Base-by-base conservation (phyloP, 2,888 invertebrate genomes). In the Sesia apiformis region DNA sequence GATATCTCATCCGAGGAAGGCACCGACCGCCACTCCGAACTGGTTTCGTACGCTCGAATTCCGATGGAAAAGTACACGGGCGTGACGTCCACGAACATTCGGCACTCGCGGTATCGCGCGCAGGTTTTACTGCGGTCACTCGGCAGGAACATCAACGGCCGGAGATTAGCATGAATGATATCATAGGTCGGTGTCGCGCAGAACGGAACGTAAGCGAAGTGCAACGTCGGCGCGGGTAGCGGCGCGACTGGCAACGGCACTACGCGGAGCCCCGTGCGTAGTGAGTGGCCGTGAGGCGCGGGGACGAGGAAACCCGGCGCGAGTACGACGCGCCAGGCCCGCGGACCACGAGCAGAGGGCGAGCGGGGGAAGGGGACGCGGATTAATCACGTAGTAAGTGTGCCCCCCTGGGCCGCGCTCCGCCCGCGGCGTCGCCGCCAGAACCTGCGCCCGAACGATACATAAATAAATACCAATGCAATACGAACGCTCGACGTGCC, bases 331-430 rank as follows among this genome's bases (percentile, higher is more conserved):
- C 79, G 78, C 78, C 80, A 75, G 72, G 72, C 76, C 65, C 64
- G 62, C 66, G 70, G 74, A 76, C 74, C 70, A 70, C 71, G 72
- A 69, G 49, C 46, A 53, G 52, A 55, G 40, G 23, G 8, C 62
- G 64, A 62, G 67, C 60, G 60, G 65, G 66, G 69, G 62, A 60
- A 67, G 69, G 75, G 72, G 72, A 63, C 66, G 74, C 72, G 86
- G 85, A 86, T 87, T 88, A 87, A 88, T 88, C 88, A 87, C 88
- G 88, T 88, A 88, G 88, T 88, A 86, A 88, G 87, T 86, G 85
- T 84, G 78, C 83, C 85, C 83, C 79, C 79, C 78, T 64, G 69
- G 71, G 69, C 76, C 76, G 68, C 72, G 62, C 72, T 65, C 69
- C 71, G 63, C 70, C 69, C 71, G 69, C 70, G 66, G 63, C 66